Percentiles rank a stretch among this genome's conserved stretches.
These are phyloP conservation scores for Trypoxylus dichotomus DNA, from an alignment of 1,140 invertebrate genomes.

Conservation along the genomic window DNA sequence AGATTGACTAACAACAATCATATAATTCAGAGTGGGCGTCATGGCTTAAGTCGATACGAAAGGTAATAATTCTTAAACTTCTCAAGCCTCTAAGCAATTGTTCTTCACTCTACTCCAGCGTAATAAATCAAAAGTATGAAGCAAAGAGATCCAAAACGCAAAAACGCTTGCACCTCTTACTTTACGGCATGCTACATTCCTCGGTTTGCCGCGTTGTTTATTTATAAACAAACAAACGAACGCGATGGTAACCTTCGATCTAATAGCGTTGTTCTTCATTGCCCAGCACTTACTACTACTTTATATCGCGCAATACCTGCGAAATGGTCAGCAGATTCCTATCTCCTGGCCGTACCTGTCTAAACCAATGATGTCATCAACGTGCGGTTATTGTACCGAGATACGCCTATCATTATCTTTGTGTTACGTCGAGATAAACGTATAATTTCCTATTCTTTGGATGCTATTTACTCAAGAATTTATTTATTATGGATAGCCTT, in stretches of 20 bases:
- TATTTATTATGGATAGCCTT: neutral
- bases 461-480: neutral
- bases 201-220: constrained; percentile 1
- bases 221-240: constrained; percentile 23
- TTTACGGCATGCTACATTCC: neutral
- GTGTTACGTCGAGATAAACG: neutral
- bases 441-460: neutral
- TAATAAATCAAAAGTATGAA: neutral
- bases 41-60: neutral
- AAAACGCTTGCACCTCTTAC: neutral
- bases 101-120: neutral
- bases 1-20: neutral
- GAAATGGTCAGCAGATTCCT: constrained; percentile 16
- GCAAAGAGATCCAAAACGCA: neutral
- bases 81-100: neutral
- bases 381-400: neutral
- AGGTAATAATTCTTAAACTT: constrained; percentile 11
- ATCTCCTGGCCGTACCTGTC: neutral
- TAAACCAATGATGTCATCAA: constrained; percentile 16
- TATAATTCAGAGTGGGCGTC: neutral
- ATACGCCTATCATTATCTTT: constrained; percentile 2
- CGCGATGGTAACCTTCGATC: constrained; percentile 1
- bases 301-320: neutral
- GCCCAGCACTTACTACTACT: constrained; percentile 2
- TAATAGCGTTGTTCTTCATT: neutral